Conservation (phyloP, 2,113 vertebrate species). For the Halcyon senegalensis region DNA sequence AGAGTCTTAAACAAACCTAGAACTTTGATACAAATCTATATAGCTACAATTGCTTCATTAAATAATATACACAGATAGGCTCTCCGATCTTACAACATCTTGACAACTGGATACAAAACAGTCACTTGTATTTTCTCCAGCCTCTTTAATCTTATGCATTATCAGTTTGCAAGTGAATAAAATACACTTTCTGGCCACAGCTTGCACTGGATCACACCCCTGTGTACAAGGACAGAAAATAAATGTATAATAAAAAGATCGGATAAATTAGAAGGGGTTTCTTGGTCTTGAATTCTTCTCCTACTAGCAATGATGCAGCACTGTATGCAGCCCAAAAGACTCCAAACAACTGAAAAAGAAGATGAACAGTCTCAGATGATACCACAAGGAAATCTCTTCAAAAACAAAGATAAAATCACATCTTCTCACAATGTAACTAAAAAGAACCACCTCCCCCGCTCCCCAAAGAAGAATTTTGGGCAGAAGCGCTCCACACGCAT, state of each 20-base stretch:
- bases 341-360: slow-evolving; percentile 88
- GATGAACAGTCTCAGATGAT: slow-evolving; percentile 57
- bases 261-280: slow-evolving; percentile 99
- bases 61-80: slow-evolving; percentile 81
- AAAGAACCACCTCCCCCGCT: neutral
- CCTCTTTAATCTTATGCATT: slow-evolving; percentile 31
- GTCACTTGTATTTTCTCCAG: slow-evolving; percentile 50
- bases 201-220: slow-evolving; percentile 86
- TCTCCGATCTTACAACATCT: slow-evolving; percentile 69
- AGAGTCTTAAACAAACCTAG: slow-evolving; percentile 78
- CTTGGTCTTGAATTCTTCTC: slow-evolving; percentile 99
- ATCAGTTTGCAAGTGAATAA: slow-evolving; percentile 61
- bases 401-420: neutral
- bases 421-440: neutral
- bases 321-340: slow-evolving; percentile 99
- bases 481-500: neutral
- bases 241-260: slow-evolving; percentile 98
- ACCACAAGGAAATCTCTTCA: neutral
- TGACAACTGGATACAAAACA: slow-evolving; percentile 68
- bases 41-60: slow-evolving; percentile 80
- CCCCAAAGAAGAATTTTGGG: neutral
- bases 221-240: slow-evolving; percentile 98
- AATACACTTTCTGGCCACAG: slow-evolving; percentile 64
- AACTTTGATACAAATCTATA: slow-evolving; percentile 82
- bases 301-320: slow-evolving; percentile 95